Evolutionary conservation across 2,797 vertebrate genomes (phyloP).

Genomic region (Balearica regulorum): DNA sequence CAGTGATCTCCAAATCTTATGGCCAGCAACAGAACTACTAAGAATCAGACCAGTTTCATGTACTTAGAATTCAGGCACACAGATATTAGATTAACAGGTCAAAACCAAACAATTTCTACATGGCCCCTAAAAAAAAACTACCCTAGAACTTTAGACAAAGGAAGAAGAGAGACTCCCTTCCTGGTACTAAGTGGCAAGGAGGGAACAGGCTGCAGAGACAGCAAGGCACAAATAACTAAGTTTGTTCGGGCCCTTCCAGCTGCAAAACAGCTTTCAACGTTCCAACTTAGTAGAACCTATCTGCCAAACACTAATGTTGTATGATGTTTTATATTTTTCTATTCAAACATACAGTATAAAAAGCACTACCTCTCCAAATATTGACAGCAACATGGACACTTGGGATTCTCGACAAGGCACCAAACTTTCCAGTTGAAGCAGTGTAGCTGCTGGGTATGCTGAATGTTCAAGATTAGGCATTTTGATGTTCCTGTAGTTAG

Average conservation of each 20-base stretch:
- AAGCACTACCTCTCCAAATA: slow-evolving; percentile 90
- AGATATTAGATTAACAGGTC: neutral
- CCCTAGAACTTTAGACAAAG: neutral
- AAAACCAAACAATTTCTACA: neutral
- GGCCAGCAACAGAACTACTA: neutral
- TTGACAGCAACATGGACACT: slow-evolving; percentile 77
- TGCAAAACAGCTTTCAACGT: neutral
- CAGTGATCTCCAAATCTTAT: neutral
- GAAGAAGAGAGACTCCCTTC: neutral
- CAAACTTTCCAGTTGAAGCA: slow-evolving; percentile 71
- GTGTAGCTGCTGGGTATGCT: slow-evolving; percentile 74
- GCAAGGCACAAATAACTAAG: neutral
- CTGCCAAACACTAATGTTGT: neutral
- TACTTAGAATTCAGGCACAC: neutral
- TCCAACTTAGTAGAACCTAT: neutral
- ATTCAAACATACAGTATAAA: neutral
- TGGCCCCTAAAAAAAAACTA: neutral
- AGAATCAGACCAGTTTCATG: neutral
- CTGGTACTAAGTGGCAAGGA: neutral
- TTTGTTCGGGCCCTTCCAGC: neutral
- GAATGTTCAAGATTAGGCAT: slow-evolving; percentile 76
- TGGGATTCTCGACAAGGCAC: slow-evolving; percentile 87
- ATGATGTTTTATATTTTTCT: neutral
- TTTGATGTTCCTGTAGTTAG: neutral
- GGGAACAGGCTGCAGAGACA: neutral